Evolutionary conservation across 2,888 invertebrate genomes (phyloP).

Genomic region (Hirtodrosophila alboralis): DNA sequence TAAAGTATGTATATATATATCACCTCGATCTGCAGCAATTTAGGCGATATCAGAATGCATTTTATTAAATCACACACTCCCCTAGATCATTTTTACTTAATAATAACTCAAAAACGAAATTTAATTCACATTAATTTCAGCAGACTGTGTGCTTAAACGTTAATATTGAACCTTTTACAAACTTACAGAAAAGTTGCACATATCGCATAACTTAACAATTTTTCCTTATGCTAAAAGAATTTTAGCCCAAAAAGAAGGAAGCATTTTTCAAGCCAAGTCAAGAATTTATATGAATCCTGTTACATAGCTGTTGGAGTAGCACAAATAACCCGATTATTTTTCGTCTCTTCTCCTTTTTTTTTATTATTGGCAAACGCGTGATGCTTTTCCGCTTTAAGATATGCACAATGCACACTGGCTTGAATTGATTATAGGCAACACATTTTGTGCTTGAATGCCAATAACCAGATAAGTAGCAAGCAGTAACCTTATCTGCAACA

Average conservation of each 20-base stretch:
- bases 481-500: slow-evolving; percentile 52
- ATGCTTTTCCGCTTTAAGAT: slow-evolving; percentile 31
- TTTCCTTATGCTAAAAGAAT: not conserved
- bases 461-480: slow-evolving; percentile 41
- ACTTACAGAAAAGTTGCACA: too few relatives aligned
- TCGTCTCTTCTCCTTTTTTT: too few relatives aligned
- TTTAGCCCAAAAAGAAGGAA: not conserved
- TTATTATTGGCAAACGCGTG: slow-evolving; percentile 31
- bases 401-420: slow-evolving; percentile 32
- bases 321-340: slow-evolving; percentile 27
- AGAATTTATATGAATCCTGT: slow-evolving; percentile 1
- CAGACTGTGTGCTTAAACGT: too few relatives aligned
- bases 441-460: slow-evolving; percentile 39
- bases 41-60: too few relatives aligned
- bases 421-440: slow-evolving; percentile 46
- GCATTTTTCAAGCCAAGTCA: slow-evolving; percentile 3
- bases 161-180: too few relatives aligned
- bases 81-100: too few relatives aligned
- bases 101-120: too few relatives aligned
- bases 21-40: too few relatives aligned
- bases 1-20: too few relatives aligned
- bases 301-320: not conserved
- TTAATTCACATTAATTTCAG: too few relatives aligned
- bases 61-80: too few relatives aligned
- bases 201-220: too few relatives aligned